Evolutionary conservation across 2,113 vertebrate species (phyloP).

Genomic region (Myodes glareolus): DNA sequence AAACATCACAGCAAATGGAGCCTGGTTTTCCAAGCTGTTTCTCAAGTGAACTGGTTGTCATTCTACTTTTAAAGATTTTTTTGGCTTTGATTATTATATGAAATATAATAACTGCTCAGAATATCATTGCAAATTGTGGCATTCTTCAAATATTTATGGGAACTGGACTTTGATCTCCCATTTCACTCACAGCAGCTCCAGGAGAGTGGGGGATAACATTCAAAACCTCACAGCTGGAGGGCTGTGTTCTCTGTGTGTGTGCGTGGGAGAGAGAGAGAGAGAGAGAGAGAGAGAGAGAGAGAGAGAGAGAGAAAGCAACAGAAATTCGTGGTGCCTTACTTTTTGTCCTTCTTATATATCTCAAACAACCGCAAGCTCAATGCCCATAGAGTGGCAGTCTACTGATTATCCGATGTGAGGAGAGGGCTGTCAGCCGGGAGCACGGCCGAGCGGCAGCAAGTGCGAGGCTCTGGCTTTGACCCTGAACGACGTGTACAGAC

Average conservation of each 20-base stretch:
- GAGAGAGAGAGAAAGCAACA: too few species aligned
- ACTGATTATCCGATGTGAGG: not conserved
- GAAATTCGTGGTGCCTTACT: not conserved
- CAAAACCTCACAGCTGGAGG: conserved; percentile 61
- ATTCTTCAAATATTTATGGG: conserved; percentile 81
- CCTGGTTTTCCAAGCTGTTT: not conserved
- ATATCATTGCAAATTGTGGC: conserved; percentile 61
- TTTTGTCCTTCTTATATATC: conserved; percentile 10
- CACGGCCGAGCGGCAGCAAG: not conserved
- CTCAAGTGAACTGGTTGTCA: not conserved
- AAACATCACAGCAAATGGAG: not conserved
- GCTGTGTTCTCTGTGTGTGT: not conserved
- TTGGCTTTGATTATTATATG: conserved; percentile 12
- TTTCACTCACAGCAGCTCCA: conserved; percentile 63
- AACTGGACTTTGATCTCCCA: conserved; percentile 68
- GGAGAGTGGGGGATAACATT: conserved; percentile 31
- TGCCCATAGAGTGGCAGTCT: not conserved
- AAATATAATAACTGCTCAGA: conserved; percentile 27
- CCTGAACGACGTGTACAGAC: too few species aligned
- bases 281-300: too few species aligned
- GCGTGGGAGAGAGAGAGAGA: too few species aligned
- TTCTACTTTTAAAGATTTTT: conserved; percentile 53
- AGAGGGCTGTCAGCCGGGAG: not conserved
- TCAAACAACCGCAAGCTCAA: not conserved
- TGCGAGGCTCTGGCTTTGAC: not conserved